These are phyloP conservation scores for Cirrhinus molitorella DNA, from an alignment of 2,797 vertebrate genomes.

Conservation along the genomic window DNA sequence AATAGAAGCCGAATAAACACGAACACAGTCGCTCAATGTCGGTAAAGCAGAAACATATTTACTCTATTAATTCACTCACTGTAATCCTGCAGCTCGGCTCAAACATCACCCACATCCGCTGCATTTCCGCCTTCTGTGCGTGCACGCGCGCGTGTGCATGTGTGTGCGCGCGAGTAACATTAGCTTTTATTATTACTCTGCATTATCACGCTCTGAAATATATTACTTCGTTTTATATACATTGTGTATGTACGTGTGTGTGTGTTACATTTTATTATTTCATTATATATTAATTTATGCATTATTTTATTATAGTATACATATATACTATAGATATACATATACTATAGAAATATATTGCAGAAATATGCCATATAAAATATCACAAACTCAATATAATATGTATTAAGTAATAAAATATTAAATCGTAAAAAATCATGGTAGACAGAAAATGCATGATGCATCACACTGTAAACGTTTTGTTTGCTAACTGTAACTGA, in stretches of 20 bases:
- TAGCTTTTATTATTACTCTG: not conserved
- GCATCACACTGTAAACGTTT: too few species aligned
- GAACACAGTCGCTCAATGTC: not conserved
- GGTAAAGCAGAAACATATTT: not conserved
- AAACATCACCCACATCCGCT: conserved; percentile 1
- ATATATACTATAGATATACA: too few species aligned
- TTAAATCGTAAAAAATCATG: too few species aligned
- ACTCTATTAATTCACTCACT: not conserved
- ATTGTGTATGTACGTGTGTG: too few species aligned
- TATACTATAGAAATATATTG: too few species aligned
- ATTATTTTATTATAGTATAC: too few species aligned
- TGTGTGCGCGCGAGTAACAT: not conserved
- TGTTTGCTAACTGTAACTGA: not conserved
- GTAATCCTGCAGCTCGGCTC: conserved; percentile 2
- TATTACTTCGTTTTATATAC: too few species aligned
- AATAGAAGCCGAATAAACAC: not conserved
- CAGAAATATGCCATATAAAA: not conserved
- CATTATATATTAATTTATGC: too few species aligned
- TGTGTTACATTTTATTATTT: too few species aligned
- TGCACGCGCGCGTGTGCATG: not conserved
- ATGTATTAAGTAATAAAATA: not conserved
- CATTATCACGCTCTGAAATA: not conserved
- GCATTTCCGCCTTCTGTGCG: conserved; percentile 32
- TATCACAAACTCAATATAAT: not conserved
- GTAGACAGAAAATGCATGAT: too few species aligned